Percentiles rank a stretch among this genome's conserved stretches.
Conservation (phyloP, 53 echinoderm and acorn worm species). For the Mesocentrotus franciscanus region DNA sequence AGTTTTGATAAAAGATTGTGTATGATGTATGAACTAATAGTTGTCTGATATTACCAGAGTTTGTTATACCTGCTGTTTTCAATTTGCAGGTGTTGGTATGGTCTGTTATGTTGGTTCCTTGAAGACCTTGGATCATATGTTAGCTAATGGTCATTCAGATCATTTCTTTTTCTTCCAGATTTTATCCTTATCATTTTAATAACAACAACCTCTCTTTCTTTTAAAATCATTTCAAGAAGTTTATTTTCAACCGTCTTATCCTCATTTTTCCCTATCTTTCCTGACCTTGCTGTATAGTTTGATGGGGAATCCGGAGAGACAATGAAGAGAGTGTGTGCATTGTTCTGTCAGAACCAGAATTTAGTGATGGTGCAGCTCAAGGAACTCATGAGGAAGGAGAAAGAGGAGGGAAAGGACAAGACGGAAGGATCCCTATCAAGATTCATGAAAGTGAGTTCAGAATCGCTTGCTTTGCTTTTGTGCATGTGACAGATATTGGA, state of each 20-base stretch:
- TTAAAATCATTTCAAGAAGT: neutral
- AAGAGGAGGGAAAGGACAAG: slow-evolving; percentile 68
- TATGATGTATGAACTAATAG: no score
- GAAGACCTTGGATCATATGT: no score
- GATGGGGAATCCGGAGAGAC: slow-evolving; percentile 86
- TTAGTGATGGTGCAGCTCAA: slow-evolving; percentile 87
- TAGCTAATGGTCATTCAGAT: no score
- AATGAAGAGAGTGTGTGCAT: slow-evolving; percentile 83
- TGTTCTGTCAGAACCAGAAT: slow-evolving; percentile 88
- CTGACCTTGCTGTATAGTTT: slow-evolving; percentile 71
- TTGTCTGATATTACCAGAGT: no score
- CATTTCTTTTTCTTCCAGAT: no score
- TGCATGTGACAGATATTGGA: no score
- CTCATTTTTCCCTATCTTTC: neutral
- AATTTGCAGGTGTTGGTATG: no score
- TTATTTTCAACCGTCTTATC: neutral
- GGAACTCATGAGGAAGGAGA: slow-evolving; percentile 65
- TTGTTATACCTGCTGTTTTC: no score
- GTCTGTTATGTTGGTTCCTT: no score
- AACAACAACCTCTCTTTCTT: no score
- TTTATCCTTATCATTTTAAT: no score
- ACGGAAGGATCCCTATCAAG: slow-evolving; percentile 75
- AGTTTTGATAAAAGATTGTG: no score
- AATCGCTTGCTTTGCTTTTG: neutral
- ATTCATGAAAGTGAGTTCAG: slow-evolving; percentile 79